Percentiles rank a stretch among this genome's conserved stretches.
Conservation (phyloP, 2,113 vertebrate genomes). For the Pterocles burchelli region DNA sequence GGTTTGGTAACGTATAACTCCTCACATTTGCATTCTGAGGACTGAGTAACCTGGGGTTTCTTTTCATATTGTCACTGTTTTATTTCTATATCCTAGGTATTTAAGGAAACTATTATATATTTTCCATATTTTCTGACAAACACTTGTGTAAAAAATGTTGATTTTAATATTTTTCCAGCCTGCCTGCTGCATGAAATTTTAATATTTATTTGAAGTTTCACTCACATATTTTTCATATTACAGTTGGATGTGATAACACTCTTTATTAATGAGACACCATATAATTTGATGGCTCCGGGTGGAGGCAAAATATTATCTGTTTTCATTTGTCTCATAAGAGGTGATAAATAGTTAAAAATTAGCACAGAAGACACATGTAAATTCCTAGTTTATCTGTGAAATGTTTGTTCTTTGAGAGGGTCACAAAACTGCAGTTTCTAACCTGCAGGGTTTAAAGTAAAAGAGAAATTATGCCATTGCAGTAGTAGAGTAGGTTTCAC, state of each 20-base stretch:
- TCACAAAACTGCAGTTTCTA: neutral
- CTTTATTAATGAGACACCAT: neutral
- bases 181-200: neutral
- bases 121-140: neutral
- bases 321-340: neutral
- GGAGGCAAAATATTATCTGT: neutral
- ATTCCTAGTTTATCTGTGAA: neutral
- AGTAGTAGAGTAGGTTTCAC: neutral
- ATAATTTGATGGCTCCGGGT: neutral
- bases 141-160: neutral
- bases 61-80: neutral
- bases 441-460: neutral
- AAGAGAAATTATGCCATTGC: neutral
- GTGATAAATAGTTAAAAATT: neutral
- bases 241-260: neutral
- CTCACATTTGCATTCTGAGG: neutral
- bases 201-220: neutral
- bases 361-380: neutral
- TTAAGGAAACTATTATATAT: neutral
- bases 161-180: neutral
- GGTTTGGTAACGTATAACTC: neutral
- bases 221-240: neutral
- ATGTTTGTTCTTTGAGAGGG: neutral
- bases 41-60: neutral
- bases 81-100: neutral